Conservation (phyloP, 2,888 invertebrate species). For the Elmis aenea region DNA sequence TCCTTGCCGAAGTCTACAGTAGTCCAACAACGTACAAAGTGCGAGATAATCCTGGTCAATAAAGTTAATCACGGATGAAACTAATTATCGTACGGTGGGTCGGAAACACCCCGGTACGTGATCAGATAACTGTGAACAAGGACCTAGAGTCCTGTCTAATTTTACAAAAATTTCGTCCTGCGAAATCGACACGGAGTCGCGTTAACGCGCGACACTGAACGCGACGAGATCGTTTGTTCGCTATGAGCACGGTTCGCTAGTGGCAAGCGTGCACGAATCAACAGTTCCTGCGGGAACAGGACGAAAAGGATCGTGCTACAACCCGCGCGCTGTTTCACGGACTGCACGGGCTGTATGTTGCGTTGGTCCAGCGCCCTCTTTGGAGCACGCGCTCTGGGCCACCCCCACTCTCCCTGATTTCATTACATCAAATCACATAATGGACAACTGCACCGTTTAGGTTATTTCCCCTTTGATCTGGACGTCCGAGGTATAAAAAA, state of each 20-base stretch:
- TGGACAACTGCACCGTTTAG: conserved; percentile 27
- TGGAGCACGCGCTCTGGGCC: conserved; percentile 22
- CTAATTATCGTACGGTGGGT: conserved; percentile 12
- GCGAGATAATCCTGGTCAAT: conserved; percentile 10
- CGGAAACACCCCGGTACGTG: conserved; percentile 12
- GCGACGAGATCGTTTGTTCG: no score
- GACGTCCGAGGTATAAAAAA: no score
- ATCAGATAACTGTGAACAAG: conserved; percentile 9
- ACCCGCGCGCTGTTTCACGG: conserved; percentile 18
- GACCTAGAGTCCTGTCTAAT: conserved; percentile 3
- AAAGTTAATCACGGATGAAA: conserved; percentile 12
- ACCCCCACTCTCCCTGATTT: conserved; percentile 25
- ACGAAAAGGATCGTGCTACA: conserved; percentile 12
- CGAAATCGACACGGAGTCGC: conserved; percentile 1
- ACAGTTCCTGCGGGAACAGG: conserved; percentile 16
- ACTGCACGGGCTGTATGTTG: conserved; percentile 22
- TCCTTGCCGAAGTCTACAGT: no score
- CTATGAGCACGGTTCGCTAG: no score
- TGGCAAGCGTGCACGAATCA: no score
- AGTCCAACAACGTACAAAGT: no score
- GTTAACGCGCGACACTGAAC: conserved; percentile 3
- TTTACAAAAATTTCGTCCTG: conserved; percentile 6
- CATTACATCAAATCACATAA: conserved; percentile 32
- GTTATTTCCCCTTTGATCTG: no score
- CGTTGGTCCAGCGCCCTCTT: conserved; percentile 23